Base-by-base conservation (phyloP, 1,140 invertebrate species). In the Ceratitis capitata region DNA sequence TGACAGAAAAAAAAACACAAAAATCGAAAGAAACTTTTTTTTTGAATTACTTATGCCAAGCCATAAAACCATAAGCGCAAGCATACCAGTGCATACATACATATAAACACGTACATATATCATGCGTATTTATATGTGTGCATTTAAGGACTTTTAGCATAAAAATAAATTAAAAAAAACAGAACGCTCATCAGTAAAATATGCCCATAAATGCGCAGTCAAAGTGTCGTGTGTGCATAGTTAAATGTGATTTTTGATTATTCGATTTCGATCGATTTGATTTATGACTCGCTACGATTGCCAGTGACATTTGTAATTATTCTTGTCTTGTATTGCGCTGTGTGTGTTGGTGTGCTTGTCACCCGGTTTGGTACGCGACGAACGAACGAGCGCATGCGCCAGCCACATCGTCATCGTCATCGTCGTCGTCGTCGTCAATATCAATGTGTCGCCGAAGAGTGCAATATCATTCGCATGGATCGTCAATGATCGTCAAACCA, bases 241-340 rank as follows among this genome's bases (percentile, higher is more conserved):
- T 89, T 90, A 90, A 90, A 90, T 90, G 90, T 90, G 89, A 90
- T 90, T 90, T n/a, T 90, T 78, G 69, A 78, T 78, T 78, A n/a
- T 78, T 78, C n/a, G 69, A 78, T 78, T 78, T 78, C 69, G 58
- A 69, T 78, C 45, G 89, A 90, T 90, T 90, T 91, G 89, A 91
- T 91, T 91, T 91, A 91, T 90, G 89, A 90, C 89, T 88, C 85
- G 88, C 87, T 86, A 87, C 88, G 88, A 89, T 90, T 89, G 87
- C 88, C 88, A 89, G 87, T 91, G 89, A 91, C 89, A 90, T 90
- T 90, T 88, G 89, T 91, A 91, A 91, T 91, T 90, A 91, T 89
- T 91, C 89, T 91, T 90, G 89, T 91, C n/a, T n/a, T n/a, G n/a
- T n/a, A n/a, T n/a, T n/a, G 82, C 9, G 39, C 45, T 49, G 32